A percentile compares a stretch with the other conserved stretches of the same genome.
phyloP scores from a whole-genome alignment of 30 jellyfish, hydroid and myxozoan genomes.

The Haliclystus octoradiatus region DNA sequence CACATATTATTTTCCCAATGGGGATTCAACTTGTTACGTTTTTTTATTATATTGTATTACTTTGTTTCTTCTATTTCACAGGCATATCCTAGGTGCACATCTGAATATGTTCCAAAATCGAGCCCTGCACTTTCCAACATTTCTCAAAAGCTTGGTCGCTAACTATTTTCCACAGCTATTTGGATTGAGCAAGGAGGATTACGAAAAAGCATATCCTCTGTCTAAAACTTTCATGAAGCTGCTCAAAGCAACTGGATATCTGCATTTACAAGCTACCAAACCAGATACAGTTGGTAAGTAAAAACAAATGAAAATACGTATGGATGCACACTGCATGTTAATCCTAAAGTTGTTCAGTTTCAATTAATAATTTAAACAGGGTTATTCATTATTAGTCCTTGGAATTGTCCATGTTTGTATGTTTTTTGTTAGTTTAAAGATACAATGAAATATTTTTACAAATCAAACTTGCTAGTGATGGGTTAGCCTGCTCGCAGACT shows the following conservation, averaged over 20 bases:
- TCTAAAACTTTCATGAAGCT: background rate
- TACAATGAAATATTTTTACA: no score
- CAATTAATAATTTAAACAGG: no score
- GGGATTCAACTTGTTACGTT: background rate
- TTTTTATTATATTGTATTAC: background rate
- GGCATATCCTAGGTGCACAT: conserved; percentile 33
- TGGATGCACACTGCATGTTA: no score
- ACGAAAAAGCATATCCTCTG: conserved; percentile 17
- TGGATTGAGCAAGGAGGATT: conserved; percentile 16
- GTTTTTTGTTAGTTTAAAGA: no score
- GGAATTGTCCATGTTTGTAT: no score
- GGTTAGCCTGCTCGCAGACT: no score
- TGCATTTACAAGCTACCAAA: conserved; percentile 45
- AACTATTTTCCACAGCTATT: conserved; percentile 32
- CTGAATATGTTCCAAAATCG: conserved; percentile 13
- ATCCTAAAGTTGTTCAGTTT: no score
- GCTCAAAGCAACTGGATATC: conserved; percentile 28
- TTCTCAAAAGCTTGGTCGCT: conserved; percentile 20
- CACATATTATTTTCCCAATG: background rate
- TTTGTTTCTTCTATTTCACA: background rate
- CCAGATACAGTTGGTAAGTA: conserved; percentile 58
- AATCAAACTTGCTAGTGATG: no score
- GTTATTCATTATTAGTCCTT: no score
- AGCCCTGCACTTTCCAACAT: conserved; percentile 19
- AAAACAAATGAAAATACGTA: no score